Evolutionary conservation across 2,888 invertebrate species (phyloP).

Genomic region (Alloscopus bannaensis): DNA sequence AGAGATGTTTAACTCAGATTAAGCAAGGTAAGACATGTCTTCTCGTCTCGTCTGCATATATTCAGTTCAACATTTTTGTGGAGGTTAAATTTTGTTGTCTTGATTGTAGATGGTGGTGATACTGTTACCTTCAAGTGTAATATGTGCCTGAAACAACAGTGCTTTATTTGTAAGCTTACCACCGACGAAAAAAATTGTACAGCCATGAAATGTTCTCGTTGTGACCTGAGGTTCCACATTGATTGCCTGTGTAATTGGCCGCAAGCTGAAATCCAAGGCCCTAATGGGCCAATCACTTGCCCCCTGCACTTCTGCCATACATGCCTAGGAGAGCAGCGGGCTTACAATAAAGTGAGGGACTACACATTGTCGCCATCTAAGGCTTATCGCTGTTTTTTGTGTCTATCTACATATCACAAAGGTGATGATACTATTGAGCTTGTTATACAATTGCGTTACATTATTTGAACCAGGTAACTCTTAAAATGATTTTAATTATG

Average conservation of each 20-base stretch:
- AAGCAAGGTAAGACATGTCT: constrained; percentile 50
- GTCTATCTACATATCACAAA: constrained; percentile 69
- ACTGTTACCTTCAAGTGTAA: constrained; percentile 49
- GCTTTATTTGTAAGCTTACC: constrained; percentile 64
- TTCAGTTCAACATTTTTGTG: too few species aligned
- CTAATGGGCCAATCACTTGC: constrained; percentile 66
- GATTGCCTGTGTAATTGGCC: constrained; percentile 68
- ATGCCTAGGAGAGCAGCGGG: constrained; percentile 68
- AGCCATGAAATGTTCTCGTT: constrained; percentile 65
- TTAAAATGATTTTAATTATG: constrained; percentile 5
- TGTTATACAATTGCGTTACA: not conserved
- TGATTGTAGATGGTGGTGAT: too few species aligned
- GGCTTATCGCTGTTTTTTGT: constrained; percentile 59
- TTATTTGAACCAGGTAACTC: not conserved
- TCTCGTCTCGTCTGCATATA: too few species aligned
- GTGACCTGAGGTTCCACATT: constrained; percentile 67
- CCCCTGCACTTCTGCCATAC: constrained; percentile 71
- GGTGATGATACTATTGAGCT: constrained; percentile 48
- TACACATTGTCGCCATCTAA: constrained; percentile 36
- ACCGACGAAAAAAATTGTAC: not conserved
- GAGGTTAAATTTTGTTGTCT: not conserved
- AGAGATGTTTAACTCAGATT: constrained; percentile 52
- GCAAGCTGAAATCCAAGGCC: constrained; percentile 68
- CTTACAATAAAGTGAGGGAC: constrained; percentile 61
- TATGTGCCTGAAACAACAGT: constrained; percentile 57